Conservation (phyloP, 2,888 invertebrate species). For the Lochmaea crataegi region DNA sequence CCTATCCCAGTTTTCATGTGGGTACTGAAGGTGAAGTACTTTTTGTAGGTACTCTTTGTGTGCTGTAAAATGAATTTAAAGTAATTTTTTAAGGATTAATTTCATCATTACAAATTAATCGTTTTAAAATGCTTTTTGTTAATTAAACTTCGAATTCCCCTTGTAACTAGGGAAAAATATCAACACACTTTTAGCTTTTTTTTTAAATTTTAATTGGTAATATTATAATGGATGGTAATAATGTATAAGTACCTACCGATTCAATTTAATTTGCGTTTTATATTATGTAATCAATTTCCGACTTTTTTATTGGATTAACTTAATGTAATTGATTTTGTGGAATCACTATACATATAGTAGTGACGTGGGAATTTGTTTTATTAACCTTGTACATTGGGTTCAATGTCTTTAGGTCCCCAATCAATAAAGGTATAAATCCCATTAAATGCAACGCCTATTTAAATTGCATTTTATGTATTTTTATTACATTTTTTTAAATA, state of each 20-base stretch:
- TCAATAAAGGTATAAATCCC: background rate
- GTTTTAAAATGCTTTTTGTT: background rate
- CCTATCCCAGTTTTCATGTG: slow-evolving; percentile 22
- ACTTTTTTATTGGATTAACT: slow-evolving; percentile 8
- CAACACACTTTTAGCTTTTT: background rate
- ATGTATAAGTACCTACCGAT: background rate
- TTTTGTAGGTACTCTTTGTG: too few species aligned
- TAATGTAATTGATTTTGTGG: background rate
- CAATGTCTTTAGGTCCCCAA: slow-evolving; percentile 12
- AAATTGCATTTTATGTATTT: too few species aligned
- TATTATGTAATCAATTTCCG: background rate
- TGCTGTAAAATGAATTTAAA: too few species aligned
- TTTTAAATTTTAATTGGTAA: background rate
- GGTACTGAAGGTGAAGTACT: slow-evolving; percentile 23
- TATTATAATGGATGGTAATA: background rate
- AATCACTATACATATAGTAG: background rate
- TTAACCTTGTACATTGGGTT: slow-evolving; percentile 9
- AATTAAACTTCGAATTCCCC: background rate
- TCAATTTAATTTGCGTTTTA: slow-evolving; percentile 6
- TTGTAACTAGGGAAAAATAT: too few species aligned
- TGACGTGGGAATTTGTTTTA: slow-evolving; percentile 6
- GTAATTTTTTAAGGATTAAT: background rate
- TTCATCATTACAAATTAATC: background rate
- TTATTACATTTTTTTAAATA: too few species aligned
- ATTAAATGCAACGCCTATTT: background rate